Base-by-base conservation (phyloP, 2,888 invertebrate genomes). In the Xylophagus ater region DNA sequence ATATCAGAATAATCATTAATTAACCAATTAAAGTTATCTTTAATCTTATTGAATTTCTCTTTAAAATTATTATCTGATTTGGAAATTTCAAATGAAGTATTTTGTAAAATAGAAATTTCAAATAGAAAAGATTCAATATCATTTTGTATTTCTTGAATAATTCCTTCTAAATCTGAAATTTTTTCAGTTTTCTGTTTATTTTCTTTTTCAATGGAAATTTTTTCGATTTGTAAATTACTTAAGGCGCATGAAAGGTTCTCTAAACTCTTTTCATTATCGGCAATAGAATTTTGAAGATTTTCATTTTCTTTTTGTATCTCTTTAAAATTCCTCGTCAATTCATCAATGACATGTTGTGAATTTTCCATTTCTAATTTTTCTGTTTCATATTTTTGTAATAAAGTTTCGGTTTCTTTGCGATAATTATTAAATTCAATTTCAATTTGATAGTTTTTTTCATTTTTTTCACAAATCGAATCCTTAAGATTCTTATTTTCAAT, bases 401-500 rank as follows among this genome's bases (percentile, higher is more conserved):
- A 6, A 12, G n/a, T 25, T 25, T 4, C 4, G 4, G n/a, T 25
- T 4, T 25, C 25, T 12, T 25, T 25, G 4, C 4, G 4, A 12
- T 12, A 12, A 12, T 25, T n/a, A 4, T 25, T 9, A 12, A 12
- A 12, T 25, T 25, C 2, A 4, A n/a, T 25, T 12, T 25, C 6
- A 12, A 25, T 25, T 12, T 12, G 5, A 12, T n/a, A 4, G 5
- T 12, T 5, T 12, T 25, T 25, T 12, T 25, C 12, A 12, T 12
- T 25, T 5, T 25, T 10, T 15, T 37, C 37, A n/a, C 32, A 17
- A 8, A 37, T 9, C n/a, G 30, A 8, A 5, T 23, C 10, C 3
- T 30, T 10, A n/a, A n/a, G 23, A 17, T 13, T 13, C 17, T 12
- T n/a, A 34, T 47, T 43, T 32, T 48, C 37, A 20, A 47, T 44